Evolutionary conservation across 2,888 invertebrate species (phyloP).

Genomic region (Linnaemya tessellans): DNA sequence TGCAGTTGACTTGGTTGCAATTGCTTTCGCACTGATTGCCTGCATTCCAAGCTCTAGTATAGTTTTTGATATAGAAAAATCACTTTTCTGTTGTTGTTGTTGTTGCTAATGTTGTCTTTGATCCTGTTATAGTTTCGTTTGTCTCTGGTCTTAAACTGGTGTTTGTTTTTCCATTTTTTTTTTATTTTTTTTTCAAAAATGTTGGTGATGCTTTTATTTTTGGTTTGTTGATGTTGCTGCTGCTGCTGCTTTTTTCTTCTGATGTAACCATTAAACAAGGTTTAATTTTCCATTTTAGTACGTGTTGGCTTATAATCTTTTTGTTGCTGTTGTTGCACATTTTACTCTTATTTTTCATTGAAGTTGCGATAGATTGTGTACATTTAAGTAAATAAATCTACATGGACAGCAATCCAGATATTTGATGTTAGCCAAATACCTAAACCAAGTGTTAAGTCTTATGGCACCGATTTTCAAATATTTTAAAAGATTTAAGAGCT

Average conservation of each 20-base stretch:
- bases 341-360: conserved; percentile 70
- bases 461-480: background rate
- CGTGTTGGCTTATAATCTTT: conserved; percentile 52
- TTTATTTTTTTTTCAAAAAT: conserved; percentile 51
- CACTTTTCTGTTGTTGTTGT: conserved; percentile 33
- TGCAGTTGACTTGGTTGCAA: conserved; percentile 62
- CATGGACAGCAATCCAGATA: conserved; percentile 56
- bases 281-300: conserved; percentile 82
- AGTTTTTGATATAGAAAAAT: conserved; percentile 58
- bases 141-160: conserved; percentile 63
- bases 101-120: conserved; percentile 54
- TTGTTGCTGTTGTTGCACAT: conserved; percentile 26
- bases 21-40: conserved; percentile 70
- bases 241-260: conserved; percentile 73
- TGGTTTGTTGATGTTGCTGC: conserved; percentile 42
- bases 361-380: conserved; percentile 79
- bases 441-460: conserved; percentile 54
- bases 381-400: conserved; percentile 64
- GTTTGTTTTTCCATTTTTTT: conserved; percentile 41
- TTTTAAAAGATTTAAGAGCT: conserved; percentile 6
- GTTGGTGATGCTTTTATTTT: conserved; percentile 40
- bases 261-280: conserved; percentile 80
- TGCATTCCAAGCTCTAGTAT: conserved; percentile 51
- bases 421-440: conserved; percentile 44
- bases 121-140: conserved; percentile 72